Evolutionary conservation across 2,888 invertebrate genomes (phyloP).

Genomic region (Hemistola chrysoprasaria): DNA sequence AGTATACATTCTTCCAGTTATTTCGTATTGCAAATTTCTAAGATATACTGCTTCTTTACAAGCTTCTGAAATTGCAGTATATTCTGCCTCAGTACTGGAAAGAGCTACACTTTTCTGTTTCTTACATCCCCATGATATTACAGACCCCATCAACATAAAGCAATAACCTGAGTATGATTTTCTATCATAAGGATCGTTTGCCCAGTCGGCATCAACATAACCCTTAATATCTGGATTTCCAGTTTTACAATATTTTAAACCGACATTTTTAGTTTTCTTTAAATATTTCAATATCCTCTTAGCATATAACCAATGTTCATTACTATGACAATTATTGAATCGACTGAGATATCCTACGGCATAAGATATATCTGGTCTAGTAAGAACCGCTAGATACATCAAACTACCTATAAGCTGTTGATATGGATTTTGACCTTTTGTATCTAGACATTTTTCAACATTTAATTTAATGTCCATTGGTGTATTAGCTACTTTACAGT

Average conservation of each 20-base stretch:
- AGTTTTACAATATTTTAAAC: neutral
- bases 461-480: too few species aligned
- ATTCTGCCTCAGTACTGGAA: conserved; percentile 32
- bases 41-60: conserved; percentile 11
- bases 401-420: too few species aligned
- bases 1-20: neutral
- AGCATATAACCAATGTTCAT: too few species aligned
- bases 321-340: too few species aligned
- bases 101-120: conserved; percentile 37
- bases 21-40: conserved; percentile 2
- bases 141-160: conserved; percentile 33
- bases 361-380: too few species aligned
- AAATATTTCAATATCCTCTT: too few species aligned
- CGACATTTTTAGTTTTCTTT: too few species aligned
- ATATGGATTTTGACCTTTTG: too few species aligned
- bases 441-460: too few species aligned
- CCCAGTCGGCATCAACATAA: conserved; percentile 26
- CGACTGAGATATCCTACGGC: too few species aligned
- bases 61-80: conserved; percentile 9
- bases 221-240: neutral
- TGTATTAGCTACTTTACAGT: too few species aligned
- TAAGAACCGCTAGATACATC: too few species aligned
- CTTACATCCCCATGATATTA: conserved; percentile 25
- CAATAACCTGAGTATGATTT: conserved; percentile 47
- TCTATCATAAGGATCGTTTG: conserved; percentile 30